Base-by-base conservation (phyloP, 2,797 vertebrate species). In the Graptemys geographica region DNA sequence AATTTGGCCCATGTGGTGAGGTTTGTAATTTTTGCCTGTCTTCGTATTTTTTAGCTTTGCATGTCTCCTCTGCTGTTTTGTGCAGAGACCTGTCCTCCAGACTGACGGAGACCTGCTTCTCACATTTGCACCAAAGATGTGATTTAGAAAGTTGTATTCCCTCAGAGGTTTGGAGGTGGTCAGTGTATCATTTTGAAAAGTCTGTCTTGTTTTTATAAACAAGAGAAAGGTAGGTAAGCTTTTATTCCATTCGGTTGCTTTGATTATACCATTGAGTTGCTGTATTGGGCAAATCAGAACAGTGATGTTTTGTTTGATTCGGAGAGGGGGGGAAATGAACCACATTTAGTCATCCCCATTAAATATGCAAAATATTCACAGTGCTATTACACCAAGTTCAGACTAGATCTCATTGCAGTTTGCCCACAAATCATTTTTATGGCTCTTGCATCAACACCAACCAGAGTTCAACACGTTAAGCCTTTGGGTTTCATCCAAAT, bases 151-250 rank as follows among this genome's bases (percentile, higher is more conserved):
- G 79, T 81, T 96, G 83, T 88, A 96, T 95, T 88, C 96, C 91
- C 96, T 92, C 87, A 12, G 94, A 90, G 97, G 97, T 94, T 95
- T 90, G 90, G 52, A 97, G 89, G 92, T 79, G 65, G 92, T 92
- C 92, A 84, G 57, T 95, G 57, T 84, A 97, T 97, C 95, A 81
- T 93, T 81, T 83, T 96, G 96, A 97, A 98, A 95, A 98, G 96
- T 98, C 98, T 98, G 79, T 91, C 88, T 95, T 98, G 94, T 97
- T 98, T 98, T 97, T 97, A 97, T 98, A 98, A 98, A 98, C 97
- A 98, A 97, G 97, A 98, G 96, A 98, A 98, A 98, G 79, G 83
- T 78, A 41, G 52, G 91, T 79, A 79, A 93, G 83, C 41, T 87
- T 84, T 92, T 81, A 79, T 82, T 89, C 80, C 5, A 6, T 2